Evolutionary conservation across 1,140 invertebrate genomes (phyloP).

Genomic region (Dinoponera quadriceps): DNA sequence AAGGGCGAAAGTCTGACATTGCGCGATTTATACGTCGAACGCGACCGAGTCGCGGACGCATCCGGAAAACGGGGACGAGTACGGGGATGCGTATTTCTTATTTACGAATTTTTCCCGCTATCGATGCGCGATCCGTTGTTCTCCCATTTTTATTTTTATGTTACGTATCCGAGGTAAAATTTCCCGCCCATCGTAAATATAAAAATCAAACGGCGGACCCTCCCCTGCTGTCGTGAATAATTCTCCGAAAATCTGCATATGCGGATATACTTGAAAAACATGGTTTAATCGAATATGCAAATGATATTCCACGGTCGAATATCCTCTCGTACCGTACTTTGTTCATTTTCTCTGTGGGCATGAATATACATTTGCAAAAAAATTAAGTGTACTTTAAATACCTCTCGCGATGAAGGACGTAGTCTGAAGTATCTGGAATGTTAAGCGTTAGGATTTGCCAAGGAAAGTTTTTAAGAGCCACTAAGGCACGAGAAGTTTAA

Average conservation of each 20-base stretch:
- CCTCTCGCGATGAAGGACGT: slow-evolving; percentile 2
- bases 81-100: no score
- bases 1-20: slow-evolving; percentile 25
- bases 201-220: neutral
- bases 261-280: neutral
- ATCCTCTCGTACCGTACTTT: neutral
- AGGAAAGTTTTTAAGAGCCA: slow-evolving; percentile 37
- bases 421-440: neutral
- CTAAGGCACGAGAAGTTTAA: slow-evolving; percentile 39
- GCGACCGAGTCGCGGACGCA: slow-evolving; percentile 3
- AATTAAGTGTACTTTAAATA: slow-evolving; percentile 2
- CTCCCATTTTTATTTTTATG: no score
- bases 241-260: neutral
- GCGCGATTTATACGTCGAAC: slow-evolving; percentile 19
- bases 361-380: slow-evolving; percentile 16
- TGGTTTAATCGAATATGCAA: neutral
- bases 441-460: slow-evolving; percentile 40
- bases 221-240: neutral
- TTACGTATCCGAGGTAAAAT: no score
- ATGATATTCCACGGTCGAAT: slow-evolving; percentile 22
- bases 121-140: no score
- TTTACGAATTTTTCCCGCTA: no score
- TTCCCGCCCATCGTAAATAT: neutral
- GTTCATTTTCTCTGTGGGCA: neutral
- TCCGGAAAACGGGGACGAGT: neutral